Percentiles rank a stretch among this genome's conserved stretches.
These are phyloP conservation scores for Drosophila aldrichi DNA, from an alignment of 2,888 invertebrate species.

Conservation along the genomic window DNA sequence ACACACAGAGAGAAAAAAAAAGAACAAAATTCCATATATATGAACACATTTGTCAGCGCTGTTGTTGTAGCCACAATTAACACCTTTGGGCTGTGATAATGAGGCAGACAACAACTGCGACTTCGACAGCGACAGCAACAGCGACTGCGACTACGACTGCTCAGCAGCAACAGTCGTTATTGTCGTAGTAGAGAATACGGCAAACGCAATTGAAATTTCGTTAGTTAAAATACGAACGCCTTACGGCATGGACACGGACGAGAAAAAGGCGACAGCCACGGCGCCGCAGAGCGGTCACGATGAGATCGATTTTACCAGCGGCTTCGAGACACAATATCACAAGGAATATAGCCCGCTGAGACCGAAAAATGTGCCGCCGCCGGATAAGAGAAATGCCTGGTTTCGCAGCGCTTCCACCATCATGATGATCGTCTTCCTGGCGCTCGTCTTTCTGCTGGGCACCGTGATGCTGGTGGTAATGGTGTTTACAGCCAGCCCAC, in stretches of 20 bases:
- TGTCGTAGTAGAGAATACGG: not conserved
- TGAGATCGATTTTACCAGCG: constrained; percentile 79
- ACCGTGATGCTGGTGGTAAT: constrained; percentile 66
- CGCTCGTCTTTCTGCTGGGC: constrained; percentile 66
- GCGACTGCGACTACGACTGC: constrained; percentile 36
- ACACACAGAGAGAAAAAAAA: constrained; percentile 32
- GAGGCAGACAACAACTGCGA: constrained; percentile 56
- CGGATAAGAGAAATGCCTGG: constrained; percentile 69
- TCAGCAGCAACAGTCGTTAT: not conserved
- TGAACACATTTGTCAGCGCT: constrained; percentile 45
- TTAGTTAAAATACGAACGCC: constrained; percentile 55
- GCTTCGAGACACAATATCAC: constrained; percentile 78
- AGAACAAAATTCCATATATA: not conserved
- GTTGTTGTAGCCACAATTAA: constrained; percentile 60
- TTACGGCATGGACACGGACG: constrained; percentile 72
- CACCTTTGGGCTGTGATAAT: constrained; percentile 74
- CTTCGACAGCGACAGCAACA: constrained; percentile 17
- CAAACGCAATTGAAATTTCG: constrained; percentile 13
- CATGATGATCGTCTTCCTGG: constrained; percentile 62
- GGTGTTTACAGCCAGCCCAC: constrained; percentile 69
- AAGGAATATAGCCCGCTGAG: constrained; percentile 77
- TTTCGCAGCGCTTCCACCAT: constrained; percentile 73
- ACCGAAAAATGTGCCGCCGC: constrained; percentile 58
- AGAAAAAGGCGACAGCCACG: constrained; percentile 38
- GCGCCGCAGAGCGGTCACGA: constrained; percentile 45